These are phyloP conservation scores for Hetaerina titia DNA, from an alignment of 2,888 invertebrate species.

Conservation along the genomic window DNA sequence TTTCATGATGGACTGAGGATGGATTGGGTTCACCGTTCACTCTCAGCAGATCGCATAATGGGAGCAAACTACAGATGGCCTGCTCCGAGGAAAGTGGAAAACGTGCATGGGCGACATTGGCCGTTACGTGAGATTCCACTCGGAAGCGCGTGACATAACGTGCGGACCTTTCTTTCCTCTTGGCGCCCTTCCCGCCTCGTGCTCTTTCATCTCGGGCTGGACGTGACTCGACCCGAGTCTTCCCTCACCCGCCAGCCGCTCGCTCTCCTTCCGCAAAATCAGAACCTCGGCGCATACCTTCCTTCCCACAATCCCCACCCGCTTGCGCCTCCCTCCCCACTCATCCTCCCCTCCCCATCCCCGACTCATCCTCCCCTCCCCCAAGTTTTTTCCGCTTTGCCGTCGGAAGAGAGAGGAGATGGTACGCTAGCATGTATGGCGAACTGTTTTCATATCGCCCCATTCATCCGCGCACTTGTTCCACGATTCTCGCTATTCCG, in stretches of 20 bases:
- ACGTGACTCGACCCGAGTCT: too few relatives aligned
- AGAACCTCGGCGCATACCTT: too few relatives aligned
- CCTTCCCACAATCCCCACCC: too few relatives aligned
- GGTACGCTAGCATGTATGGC: neutral
- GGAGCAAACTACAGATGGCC: too few relatives aligned
- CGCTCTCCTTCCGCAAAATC: too few relatives aligned
- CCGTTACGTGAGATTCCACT: neutral
- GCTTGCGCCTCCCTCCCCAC: neutral
- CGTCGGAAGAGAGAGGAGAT: neutral
- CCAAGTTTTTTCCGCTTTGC: neutral
- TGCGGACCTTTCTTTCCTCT: neutral
- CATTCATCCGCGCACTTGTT: neutral
- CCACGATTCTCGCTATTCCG: neutral
- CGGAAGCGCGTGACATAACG: slow-evolving; percentile 8
- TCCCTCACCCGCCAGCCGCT: too few relatives aligned
- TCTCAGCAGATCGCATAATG: too few relatives aligned
- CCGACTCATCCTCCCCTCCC: neutral
- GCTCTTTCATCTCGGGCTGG: neutral
- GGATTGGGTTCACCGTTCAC: too few relatives aligned
- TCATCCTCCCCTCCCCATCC: too few relatives aligned
- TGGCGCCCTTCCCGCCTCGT: neutral
- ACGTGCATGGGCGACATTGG: too few relatives aligned
- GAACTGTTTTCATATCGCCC: neutral
- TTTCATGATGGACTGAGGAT: too few relatives aligned
- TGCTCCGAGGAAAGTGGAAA: too few relatives aligned